phyloP scores from a whole-genome alignment of 1,140 invertebrate species.

The Gyrodactylus salaris region DNA sequence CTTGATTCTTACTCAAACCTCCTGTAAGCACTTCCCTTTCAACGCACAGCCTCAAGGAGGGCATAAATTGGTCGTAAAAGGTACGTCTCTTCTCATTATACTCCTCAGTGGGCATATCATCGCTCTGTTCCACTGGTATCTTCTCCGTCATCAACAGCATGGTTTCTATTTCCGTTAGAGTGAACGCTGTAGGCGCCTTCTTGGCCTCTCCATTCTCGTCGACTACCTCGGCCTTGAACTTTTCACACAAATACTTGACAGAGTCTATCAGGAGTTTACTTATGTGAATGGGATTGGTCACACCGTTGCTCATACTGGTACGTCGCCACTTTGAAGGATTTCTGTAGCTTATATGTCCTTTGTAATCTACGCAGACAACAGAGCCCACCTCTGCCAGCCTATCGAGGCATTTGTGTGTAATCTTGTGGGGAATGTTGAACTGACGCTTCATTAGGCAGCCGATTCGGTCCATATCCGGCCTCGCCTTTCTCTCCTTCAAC shows the following conservation, averaged over 20 bases:
- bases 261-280: constrained; percentile 13
- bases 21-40: not conserved
- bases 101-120: not conserved
- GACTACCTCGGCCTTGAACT: not conserved
- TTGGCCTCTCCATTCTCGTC: not conserved
- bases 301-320: constrained; percentile 12
- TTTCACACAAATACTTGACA: constrained; percentile 11
- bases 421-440: constrained; percentile 32
- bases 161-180: not conserved
- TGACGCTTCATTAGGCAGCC: constrained; percentile 39
- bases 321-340: constrained; percentile 29
- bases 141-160: not conserved
- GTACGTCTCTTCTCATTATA: not conserved
- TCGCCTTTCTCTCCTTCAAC: constrained; percentile 38
- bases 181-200: not conserved
- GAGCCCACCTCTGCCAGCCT: constrained; percentile 36
- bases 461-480: constrained; percentile 42
- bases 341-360: constrained; percentile 43
- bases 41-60: not conserved
- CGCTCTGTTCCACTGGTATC: not conserved
- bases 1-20: not conserved
- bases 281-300: constrained; percentile 14
- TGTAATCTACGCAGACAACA: constrained; percentile 48
- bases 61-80: not conserved
- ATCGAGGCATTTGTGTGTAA: constrained; percentile 36